A percentile compares a stretch with the other conserved stretches of the same genome.
phyloP scores from a whole-genome alignment of 2,113 vertebrate species.

The Sylvietta virens region DNA sequence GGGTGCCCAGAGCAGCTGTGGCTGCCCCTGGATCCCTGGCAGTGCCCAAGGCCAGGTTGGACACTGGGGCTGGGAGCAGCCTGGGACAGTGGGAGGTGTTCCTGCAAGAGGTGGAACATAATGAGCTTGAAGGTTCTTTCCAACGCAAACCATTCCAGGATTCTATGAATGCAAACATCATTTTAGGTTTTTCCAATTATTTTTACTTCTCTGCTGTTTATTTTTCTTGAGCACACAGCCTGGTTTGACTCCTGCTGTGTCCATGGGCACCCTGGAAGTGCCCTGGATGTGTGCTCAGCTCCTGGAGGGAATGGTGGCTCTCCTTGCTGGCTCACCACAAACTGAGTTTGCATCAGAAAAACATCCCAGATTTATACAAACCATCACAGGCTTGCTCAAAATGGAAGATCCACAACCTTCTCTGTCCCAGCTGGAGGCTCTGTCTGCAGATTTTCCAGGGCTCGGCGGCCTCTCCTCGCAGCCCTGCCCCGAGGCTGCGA shows the following conservation, averaged over 20 bases:
- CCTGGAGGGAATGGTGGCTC: background rate
- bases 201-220: background rate
- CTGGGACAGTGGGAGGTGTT: background rate
- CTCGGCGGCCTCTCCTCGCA: background rate
- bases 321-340: background rate
- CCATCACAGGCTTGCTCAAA: background rate
- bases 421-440: no score
- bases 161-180: background rate
- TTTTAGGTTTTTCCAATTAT: background rate
- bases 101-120: background rate
- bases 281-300: background rate
- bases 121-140: background rate
- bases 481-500: rapidly evolving
- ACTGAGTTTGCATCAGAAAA: background rate
- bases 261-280: background rate
- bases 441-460: background rate
- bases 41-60: background rate
- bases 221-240: background rate
- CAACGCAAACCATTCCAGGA: no score
- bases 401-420: background rate
- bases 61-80: background rate
- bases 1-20: background rate
- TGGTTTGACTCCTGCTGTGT: background rate
- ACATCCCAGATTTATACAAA: background rate
- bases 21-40: background rate